Percentiles rank a stretch among this genome's conserved stretches.
phyloP scores from a whole-genome alignment of 1,140 invertebrate genomes.

The Drosophila athabasca region DNA sequence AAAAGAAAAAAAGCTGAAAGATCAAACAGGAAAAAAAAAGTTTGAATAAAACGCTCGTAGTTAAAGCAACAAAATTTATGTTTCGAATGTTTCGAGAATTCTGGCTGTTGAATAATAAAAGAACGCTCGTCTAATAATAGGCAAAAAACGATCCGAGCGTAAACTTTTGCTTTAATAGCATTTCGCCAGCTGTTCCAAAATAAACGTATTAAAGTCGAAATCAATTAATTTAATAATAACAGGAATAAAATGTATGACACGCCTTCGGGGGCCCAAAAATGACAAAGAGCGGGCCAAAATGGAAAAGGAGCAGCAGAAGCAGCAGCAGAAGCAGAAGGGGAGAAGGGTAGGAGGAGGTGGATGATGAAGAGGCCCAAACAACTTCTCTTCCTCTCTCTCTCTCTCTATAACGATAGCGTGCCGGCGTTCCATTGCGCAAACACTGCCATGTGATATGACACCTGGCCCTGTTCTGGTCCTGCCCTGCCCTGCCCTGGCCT shows the following conservation, averaged over 20 bases:
- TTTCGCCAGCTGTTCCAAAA: conserved; percentile 67
- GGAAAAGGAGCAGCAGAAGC: neutral
- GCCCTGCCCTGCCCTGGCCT: conserved; percentile 21
- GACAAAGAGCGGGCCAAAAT: conserved; percentile 12
- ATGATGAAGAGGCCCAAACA: conserved; percentile 23
- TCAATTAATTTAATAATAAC: conserved; percentile 79
- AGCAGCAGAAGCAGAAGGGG: conserved; percentile 20
- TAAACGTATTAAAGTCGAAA: conserved; percentile 63
- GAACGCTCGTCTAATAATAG: conserved; percentile 57
- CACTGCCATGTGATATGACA: conserved; percentile 74
- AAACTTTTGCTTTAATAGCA: conserved; percentile 59
- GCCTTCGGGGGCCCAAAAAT: conserved; percentile 35
- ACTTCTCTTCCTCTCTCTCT: neutral
- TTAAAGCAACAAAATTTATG: conserved; percentile 46
- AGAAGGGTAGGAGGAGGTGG: conserved; percentile 5
- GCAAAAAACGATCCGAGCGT: conserved; percentile 43
- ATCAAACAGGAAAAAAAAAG: conserved; percentile 35
- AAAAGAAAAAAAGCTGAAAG: neutral
- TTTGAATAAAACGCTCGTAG: conserved; percentile 40
- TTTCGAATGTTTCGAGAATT: conserved; percentile 35
- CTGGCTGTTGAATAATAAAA: too few relatives aligned
- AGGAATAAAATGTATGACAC: conserved; percentile 48
- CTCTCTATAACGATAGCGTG: conserved; percentile 49
- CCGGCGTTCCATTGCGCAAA: conserved; percentile 70
- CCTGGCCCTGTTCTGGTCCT: too few relatives aligned